Conservation (phyloP, 2,888 invertebrate genomes). For the Marronus borbonicus region DNA sequence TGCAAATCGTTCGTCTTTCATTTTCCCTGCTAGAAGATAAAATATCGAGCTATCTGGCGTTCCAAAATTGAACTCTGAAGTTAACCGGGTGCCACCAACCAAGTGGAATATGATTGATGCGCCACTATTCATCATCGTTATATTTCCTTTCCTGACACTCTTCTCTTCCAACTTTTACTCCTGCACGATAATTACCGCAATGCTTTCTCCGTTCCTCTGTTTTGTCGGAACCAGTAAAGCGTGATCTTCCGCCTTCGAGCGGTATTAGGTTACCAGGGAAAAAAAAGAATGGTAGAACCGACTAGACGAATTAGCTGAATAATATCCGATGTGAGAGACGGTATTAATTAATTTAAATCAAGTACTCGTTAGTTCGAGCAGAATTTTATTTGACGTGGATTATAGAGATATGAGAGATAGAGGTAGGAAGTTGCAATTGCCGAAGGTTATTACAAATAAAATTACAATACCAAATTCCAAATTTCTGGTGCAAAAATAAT, state of each 20-base stretch:
- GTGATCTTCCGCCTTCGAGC: slow-evolving; percentile 27
- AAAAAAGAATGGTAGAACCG: slow-evolving; percentile 5
- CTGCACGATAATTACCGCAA: slow-evolving; percentile 62
- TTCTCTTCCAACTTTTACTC: slow-evolving; percentile 67
- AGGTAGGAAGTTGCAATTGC: too few relatives aligned
- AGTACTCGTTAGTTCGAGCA: slow-evolving; percentile 8
- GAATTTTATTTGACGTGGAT: slow-evolving; percentile 26
- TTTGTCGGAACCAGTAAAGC: slow-evolving; percentile 25
- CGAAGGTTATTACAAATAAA: too few relatives aligned
- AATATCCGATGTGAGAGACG: slow-evolving; percentile 7
- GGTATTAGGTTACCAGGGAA: slow-evolving; percentile 18
- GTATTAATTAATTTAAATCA: slow-evolving; percentile 22
- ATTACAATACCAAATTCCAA: too few relatives aligned
- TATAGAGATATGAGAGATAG: not conserved
- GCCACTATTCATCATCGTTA: slow-evolving; percentile 70
- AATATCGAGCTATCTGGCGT: slow-evolving; percentile 34
- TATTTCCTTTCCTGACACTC: slow-evolving; percentile 66
- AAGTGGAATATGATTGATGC: slow-evolving; percentile 70
- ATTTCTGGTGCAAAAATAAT: too few relatives aligned
- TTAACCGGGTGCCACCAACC: slow-evolving; percentile 58
- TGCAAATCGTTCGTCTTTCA: slow-evolving; percentile 17
- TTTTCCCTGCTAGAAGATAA: slow-evolving; percentile 13
- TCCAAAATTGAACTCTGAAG: slow-evolving; percentile 45
- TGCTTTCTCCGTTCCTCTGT: slow-evolving; percentile 52
- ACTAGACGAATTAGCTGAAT: slow-evolving; percentile 18